Base-by-base conservation (phyloP, 2,888 invertebrate species). In the Himalopsyche anomala region DNA sequence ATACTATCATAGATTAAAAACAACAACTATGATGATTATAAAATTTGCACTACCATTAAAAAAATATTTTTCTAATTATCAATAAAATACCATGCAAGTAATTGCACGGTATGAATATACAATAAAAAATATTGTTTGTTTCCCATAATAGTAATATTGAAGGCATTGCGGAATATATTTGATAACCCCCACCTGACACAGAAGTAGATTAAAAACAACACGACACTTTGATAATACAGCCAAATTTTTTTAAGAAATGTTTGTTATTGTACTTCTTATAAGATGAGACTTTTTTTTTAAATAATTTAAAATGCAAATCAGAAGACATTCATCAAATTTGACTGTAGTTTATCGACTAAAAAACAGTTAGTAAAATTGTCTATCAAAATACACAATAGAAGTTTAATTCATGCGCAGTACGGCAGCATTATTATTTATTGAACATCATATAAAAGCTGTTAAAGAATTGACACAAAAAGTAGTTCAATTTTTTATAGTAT, bases 61-160 rank as follows among this genome's bases (percentile, higher is more conserved):
- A 80, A 42, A 80, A 80, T 28, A 17, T 80, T 74, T 74, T 74
- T 74, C 74, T 74, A 74, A 74, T 19, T 15, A 74, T 74, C 38
- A 74, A 40, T n/a, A 42, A 80, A 36, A 38, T 74, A 74, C 38
- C 28, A 74, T 36, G 74, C 74, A 74, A 36, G 15, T 38, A 74
- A 74, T 62, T 74, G 74, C 36, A 36, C 19, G 28, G 19, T 19
- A 12, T 5, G 15, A 74, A 62, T 62, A 19, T 19, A 19, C 62
- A 62, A 19, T 19, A 62, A 62, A 62, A 6, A 19, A 19, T 62
- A 62, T 62, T 62, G 51, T 51, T 51, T 51, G 51, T 51, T 51
- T 15, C 51, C 51, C 15, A 51, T 51, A 51, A 51, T 51, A 51
- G 5, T 36, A 74, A 74, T 36, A 74, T 12, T 74, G 38, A 5